Percentiles rank a stretch among this genome's conserved stretches.
Conservation (phyloP, 2,888 invertebrate genomes). For the Ceraclea dissimilis region DNA sequence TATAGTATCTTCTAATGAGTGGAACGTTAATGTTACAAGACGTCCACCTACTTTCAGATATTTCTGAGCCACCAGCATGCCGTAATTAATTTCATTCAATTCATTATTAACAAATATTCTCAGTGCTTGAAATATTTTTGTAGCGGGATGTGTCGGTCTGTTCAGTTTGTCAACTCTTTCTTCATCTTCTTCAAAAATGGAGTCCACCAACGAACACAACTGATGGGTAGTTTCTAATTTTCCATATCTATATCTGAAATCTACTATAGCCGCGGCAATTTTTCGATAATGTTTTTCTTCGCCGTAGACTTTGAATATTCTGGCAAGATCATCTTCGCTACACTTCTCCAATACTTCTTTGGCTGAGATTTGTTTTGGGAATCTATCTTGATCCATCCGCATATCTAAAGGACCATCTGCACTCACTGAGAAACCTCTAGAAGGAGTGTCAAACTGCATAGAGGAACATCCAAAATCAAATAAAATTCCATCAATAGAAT, state of each 20-base stretch:
- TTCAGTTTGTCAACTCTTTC: slow-evolving; percentile 63
- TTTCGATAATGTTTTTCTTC: slow-evolving; percentile 82
- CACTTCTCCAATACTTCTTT: slow-evolving; percentile 78
- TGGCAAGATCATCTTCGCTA: slow-evolving; percentile 68
- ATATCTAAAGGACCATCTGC: slow-evolving; percentile 88
- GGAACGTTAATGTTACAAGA: slow-evolving; percentile 79
- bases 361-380: slow-evolving; percentile 68
- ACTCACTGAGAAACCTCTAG: slow-evolving; percentile 79
- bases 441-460: slow-evolving; percentile 81
- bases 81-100: slow-evolving; percentile 89
- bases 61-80: slow-evolving; percentile 66
- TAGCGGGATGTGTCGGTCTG: slow-evolving; percentile 72
- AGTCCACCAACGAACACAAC: slow-evolving; percentile 65
- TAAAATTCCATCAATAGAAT: slow-evolving; percentile 75
- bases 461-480: slow-evolving; percentile 95
- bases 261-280: slow-evolving; percentile 81
- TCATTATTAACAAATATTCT: slow-evolving; percentile 96
- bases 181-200: slow-evolving; percentile 50
- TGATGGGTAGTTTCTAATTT: slow-evolving; percentile 76
- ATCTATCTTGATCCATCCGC: slow-evolving; percentile 83
- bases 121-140: slow-evolving; percentile 87
- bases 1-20: slow-evolving; percentile 89
- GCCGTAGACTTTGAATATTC: slow-evolving; percentile 85
- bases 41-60: slow-evolving; percentile 73
- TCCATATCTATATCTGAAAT: slow-evolving; percentile 68